phyloP scores from a whole-genome alignment of 2,797 vertebrate species.

The Oreochromis grahami region DNA sequence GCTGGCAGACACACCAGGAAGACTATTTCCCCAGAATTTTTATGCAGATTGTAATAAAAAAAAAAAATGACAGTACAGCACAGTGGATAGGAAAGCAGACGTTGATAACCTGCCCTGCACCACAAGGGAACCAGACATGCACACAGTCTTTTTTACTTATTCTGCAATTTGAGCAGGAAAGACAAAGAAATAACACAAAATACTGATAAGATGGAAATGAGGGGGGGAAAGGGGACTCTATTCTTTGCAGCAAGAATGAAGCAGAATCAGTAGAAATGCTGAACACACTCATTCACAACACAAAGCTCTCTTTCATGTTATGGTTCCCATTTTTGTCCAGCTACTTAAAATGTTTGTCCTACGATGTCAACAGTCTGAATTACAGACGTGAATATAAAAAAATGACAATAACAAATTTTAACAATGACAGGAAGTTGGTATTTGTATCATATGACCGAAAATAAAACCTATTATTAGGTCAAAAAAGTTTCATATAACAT shows the following conservation, averaged over 20 bases:
- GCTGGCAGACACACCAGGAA: neutral
- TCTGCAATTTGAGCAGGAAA: neutral
- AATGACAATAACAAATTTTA: neutral
- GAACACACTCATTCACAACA: neutral
- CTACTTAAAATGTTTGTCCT: neutral
- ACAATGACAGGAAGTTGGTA: neutral
- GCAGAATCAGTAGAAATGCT: neutral
- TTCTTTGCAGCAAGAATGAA: neutral
- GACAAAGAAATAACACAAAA: neutral
- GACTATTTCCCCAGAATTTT: neutral
- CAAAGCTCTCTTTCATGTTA: neutral
- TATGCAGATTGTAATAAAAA: neutral
- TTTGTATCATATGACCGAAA: neutral
- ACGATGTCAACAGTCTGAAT: neutral
- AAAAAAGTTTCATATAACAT: neutral
- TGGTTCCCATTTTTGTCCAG: neutral
- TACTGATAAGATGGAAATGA: neutral
- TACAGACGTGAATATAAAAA: neutral
- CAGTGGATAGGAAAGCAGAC: neutral
- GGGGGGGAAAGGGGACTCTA: fast-evolving
- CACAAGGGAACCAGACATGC: neutral
- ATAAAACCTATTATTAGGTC: neutral
- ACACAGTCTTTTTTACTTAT: neutral
- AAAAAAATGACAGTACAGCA: neutral
- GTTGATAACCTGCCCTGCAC: neutral